Evolutionary conservation across 2,888 invertebrate genomes (phyloP), one percentile per base, ranked within the genome.

Genomic region (Plutella xylostella): DNA sequence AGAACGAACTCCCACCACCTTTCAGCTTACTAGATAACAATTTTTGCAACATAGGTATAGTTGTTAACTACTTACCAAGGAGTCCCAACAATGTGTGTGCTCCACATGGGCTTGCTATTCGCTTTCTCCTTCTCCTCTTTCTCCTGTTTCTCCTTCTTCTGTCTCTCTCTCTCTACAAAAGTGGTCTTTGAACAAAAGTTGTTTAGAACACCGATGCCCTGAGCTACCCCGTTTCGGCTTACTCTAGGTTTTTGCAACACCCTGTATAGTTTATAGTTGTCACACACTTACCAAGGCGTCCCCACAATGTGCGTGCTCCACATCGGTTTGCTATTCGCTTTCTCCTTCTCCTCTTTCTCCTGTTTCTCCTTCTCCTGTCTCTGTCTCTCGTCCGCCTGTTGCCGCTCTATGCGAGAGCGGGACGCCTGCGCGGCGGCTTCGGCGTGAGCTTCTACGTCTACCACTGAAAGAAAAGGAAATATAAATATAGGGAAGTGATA

Each of bases 281-380:
- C 58, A 51, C n/a, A n/a, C 34, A 62, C 72, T 83, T 66, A 93
- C 97, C 97, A 97, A 0, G 96, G 96, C 14, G 96, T 96, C 21
- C 96, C 96, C n/a, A 94, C 89, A 28, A 98, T 95, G 1, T 97
- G 96, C 11, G 93, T 96, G 65, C 94, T 96, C 0, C 94, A 94
- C 22, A 97, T 90, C 0, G 97, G 97, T 25, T 94, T 85, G 6
- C 93, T 92, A 66, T 92, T 69, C 56, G 70, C 72, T 55, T 73
- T 72, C 0, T 58, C 65, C 45, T 63, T 63, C 5, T 70, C 71
- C 1, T 55, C 60, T 25, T 56, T 56, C 54, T 62, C 66, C 46
- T 58, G 60, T 45, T 65, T 61, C 9, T 48, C 53, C 46, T 53
- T 55, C 52, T 65, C 66, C 40, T 25, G 19, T 49, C 47, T 20